Conservation (phyloP, 2,113 vertebrate species). For the Rhinoptilus africanus region DNA sequence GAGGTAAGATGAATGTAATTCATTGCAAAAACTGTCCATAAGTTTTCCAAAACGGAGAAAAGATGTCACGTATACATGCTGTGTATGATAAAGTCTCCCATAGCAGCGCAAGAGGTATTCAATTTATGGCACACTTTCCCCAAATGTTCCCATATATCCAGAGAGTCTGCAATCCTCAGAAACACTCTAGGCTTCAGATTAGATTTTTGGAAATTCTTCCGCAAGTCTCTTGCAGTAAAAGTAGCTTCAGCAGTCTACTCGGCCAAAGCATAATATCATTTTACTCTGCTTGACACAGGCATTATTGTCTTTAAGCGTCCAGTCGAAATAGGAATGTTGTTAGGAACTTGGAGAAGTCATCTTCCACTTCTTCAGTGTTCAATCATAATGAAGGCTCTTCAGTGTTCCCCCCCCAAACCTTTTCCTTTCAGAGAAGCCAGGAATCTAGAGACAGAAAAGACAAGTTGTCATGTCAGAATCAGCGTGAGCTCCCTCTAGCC, state of each 20-base stretch:
- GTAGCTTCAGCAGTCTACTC: not conserved
- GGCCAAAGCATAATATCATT: not conserved
- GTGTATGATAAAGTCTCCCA: constrained; percentile 1
- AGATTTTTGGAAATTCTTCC: not conserved
- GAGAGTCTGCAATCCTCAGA: constrained; percentile 1
- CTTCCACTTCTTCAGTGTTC: constrained; percentile 13
- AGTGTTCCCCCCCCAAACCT: constrained; percentile 82
- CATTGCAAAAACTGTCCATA: constrained; percentile 10
- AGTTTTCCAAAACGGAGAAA: constrained; percentile 37
- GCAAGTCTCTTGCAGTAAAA: not conserved
- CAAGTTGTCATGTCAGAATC: not conserved
- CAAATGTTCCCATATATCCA: constrained; percentile 29
- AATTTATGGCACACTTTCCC: constrained; percentile 41
- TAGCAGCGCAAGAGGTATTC: not conserved
- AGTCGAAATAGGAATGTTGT: not conserved
- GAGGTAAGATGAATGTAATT: constrained; percentile 22
- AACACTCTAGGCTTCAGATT: not conserved
- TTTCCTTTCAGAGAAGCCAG: constrained; percentile 90
- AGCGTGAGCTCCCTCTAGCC: not conserved
- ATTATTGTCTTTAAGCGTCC: not conserved
- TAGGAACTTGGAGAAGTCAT: not conserved
- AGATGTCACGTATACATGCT: not conserved
- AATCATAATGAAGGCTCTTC: constrained; percentile 93
- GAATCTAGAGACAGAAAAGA: constrained; percentile 78
- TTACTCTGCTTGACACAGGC: not conserved